These are phyloP conservation scores for Drosophila simulans DNA, from an alignment of 1,140 invertebrate genomes.

Conservation along the genomic window DNA sequence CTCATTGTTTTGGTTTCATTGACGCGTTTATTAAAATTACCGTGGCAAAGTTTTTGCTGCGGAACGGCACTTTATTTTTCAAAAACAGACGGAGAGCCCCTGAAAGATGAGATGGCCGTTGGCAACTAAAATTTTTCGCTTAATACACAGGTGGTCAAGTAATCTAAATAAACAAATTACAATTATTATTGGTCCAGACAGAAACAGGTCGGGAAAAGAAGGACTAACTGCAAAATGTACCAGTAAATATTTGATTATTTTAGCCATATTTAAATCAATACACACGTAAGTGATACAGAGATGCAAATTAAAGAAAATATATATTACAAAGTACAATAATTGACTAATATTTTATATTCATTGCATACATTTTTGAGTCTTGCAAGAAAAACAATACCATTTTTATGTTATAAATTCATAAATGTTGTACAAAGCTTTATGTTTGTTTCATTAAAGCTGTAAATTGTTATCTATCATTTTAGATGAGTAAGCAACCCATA, in stretches of 20 bases:
- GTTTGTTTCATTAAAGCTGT: not conserved
- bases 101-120: slow-evolving; percentile 13
- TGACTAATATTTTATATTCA: too few relatives aligned
- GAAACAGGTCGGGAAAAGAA: slow-evolving; percentile 18
- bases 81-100: slow-evolving; percentile 20
- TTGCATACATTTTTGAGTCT: not conserved
- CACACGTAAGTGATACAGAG: not conserved
- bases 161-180: slow-evolving; percentile 28
- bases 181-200: slow-evolving; percentile 25
- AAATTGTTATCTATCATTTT: slow-evolving; percentile 18
- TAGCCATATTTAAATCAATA: slow-evolving; percentile 4
- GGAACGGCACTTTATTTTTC: slow-evolving; percentile 61
- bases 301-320: not conserved
- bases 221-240: not conserved
- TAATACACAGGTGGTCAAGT: not conserved
- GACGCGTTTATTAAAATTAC: slow-evolving; percentile 82
- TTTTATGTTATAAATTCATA: not conserved
- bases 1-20: slow-evolving; percentile 81
- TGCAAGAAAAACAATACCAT: too few relatives aligned
- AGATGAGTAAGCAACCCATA: slow-evolving; percentile 10
- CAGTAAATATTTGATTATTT: slow-evolving; percentile 31
- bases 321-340: not conserved
- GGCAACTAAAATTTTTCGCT: slow-evolving; percentile 37
- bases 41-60: slow-evolving; percentile 65
- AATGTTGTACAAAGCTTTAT: not conserved